Percentiles rank a stretch among this genome's conserved stretches.
Conservation (phyloP, 2,113 vertebrate genomes). For the Urocitellus parryii region DNA sequence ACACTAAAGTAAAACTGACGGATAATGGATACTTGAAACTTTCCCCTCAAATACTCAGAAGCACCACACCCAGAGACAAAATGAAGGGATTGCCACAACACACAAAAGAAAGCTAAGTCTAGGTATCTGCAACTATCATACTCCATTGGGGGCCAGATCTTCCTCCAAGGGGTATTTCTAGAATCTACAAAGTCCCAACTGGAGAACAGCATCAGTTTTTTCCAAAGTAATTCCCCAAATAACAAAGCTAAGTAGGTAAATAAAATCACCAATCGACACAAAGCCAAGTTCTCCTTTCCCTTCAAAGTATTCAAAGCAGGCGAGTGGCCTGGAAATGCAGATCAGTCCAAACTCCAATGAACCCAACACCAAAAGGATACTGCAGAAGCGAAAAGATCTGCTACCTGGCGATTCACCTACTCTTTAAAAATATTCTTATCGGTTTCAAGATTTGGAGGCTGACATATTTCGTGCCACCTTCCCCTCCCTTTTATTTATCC, state of each 20-base stretch:
- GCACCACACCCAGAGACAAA: constrained; percentile 22
- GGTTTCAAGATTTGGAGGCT: not conserved
- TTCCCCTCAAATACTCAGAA: not conserved
- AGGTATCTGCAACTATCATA: not conserved
- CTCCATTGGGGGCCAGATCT: not conserved
- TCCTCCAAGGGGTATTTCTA: constrained; percentile 24
- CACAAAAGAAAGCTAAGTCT: not conserved
- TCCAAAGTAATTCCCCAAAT: constrained; percentile 24
- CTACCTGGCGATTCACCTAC: not conserved
- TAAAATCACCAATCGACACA: not conserved
- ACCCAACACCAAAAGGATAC: not conserved
- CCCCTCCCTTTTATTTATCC: not conserved
- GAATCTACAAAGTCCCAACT: constrained; percentile 32
- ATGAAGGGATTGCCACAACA: not conserved
- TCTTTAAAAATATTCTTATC: not conserved
- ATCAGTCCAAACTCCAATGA: not conserved
- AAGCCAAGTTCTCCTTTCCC: constrained; percentile 39
- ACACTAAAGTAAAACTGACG: constrained; percentile 13
- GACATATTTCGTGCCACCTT: not conserved
- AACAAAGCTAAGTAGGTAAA: constrained; percentile 53
- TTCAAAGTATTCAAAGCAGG: not conserved
- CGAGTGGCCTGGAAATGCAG: not conserved
- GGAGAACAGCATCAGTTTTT: not conserved
- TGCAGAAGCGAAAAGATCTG: not conserved
- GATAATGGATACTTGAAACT: constrained; percentile 26